Evolutionary conservation across 1,140 invertebrate genomes (phyloP).

Genomic region (Atta colombica): DNA sequence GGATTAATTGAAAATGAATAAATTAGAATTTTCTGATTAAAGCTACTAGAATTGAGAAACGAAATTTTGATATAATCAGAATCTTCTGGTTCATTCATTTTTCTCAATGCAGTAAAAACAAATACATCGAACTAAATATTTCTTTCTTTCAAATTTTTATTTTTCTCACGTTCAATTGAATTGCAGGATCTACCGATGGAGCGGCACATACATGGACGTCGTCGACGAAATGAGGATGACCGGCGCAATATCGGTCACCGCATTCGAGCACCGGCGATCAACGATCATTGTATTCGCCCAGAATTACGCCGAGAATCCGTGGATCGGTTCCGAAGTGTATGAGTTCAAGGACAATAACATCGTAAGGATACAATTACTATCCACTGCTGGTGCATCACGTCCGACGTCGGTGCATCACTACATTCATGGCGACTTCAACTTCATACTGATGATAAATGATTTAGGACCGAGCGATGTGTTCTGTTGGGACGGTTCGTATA

Average conservation of each 20-base stretch:
- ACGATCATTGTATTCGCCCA: slow-evolving; percentile 76
- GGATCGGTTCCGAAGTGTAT: slow-evolving; percentile 71
- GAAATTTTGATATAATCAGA: no score
- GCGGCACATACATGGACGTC: slow-evolving; percentile 79
- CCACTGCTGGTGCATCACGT: slow-evolving; percentile 33
- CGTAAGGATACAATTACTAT: slow-evolving; percentile 68
- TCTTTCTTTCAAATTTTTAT: slow-evolving; percentile 4
- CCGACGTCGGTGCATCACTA: slow-evolving; percentile 74
- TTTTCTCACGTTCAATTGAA: background rate
- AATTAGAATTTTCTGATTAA: no score
- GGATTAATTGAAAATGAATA: no score
- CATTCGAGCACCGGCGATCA: slow-evolving; percentile 68
- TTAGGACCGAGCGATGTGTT: slow-evolving; percentile 61
- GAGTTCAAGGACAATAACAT: slow-evolving; percentile 65
- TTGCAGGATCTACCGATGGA: slow-evolving; percentile 81
- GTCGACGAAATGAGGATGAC: slow-evolving; percentile 59
- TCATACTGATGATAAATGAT: slow-evolving; percentile 69
- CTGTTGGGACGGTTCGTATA: slow-evolving; percentile 76
- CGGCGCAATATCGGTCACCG: slow-evolving; percentile 64
- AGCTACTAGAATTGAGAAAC: no score
- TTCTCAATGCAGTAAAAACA: background rate
- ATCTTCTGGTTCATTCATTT: no score
- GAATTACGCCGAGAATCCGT: slow-evolving; percentile 10
- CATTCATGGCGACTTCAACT: slow-evolving; percentile 56
- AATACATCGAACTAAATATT: background rate